These are phyloP conservation scores for Lasaia peninsularis DNA, from an alignment of 1,140 invertebrate species.

Conservation along the genomic window DNA sequence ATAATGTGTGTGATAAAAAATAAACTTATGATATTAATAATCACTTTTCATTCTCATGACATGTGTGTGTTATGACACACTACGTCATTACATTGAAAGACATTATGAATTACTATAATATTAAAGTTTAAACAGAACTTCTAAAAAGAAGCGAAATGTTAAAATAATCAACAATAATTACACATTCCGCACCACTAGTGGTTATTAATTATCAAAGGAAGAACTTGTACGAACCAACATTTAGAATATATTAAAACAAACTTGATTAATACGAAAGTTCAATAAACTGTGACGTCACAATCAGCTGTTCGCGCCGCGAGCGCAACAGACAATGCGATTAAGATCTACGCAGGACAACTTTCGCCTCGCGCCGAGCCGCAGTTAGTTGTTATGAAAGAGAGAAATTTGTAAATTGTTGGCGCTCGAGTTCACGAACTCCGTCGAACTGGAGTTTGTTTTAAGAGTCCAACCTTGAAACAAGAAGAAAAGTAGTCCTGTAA, in stretches of 20 bases:
- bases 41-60: no score
- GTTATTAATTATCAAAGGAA: no score
- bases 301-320: conserved; percentile 71
- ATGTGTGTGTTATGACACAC: no score
- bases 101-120: no score
- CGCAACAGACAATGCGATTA: conserved; percentile 76
- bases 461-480: conserved; percentile 79
- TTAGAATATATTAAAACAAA: conserved; percentile 21
- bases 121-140: no score
- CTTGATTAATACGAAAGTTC: conserved; percentile 50
- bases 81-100: no score
- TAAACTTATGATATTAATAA: no score
- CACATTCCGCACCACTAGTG: no score
- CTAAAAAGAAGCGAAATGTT: no score
- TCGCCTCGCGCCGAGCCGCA: conserved; percentile 73
- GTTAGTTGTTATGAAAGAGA: conserved; percentile 79
- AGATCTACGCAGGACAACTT: conserved; percentile 77
- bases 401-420: conserved; percentile 79
- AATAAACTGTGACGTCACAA: conserved; percentile 61
- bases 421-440: conserved; percentile 77
- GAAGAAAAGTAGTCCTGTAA: conserved; percentile 79
- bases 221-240: no score
- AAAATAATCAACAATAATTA: no score
- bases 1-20: neutral
- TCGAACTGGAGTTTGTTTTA: conserved; percentile 78